Base-by-base conservation (phyloP, 2,888 invertebrate genomes). In the Epirrhoe tristata region DNA sequence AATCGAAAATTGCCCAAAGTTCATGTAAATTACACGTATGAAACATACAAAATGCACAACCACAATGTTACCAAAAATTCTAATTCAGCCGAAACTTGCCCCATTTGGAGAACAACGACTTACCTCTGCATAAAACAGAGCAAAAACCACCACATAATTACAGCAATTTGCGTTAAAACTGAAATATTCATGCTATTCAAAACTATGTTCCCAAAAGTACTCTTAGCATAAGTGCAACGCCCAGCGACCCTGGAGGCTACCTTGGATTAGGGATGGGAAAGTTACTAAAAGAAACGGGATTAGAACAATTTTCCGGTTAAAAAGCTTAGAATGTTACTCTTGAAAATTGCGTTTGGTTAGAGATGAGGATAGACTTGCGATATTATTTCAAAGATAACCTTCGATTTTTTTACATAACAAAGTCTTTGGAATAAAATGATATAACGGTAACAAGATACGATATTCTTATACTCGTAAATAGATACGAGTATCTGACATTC, bases 141-240 rank as follows among this genome's bases (percentile, higher is more conserved):
- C 63, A 64, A 65, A 67, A 68, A 68, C 52, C 55, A 36, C 58
- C 58, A 46, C 51, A 62, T 65, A 61, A 63, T 70, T 65, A 66
- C 34, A 56, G 58, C 60, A 66, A 66, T 68, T 68, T 68, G 62
- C 65, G 56, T 61, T 57, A 56, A 48, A 66, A 53, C 51, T 66
- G 54, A 59, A 63, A 59, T 63, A 64, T 71, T 66, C 58, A 68
- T 66, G 55, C 62, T 63, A 31, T 59, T 60, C 57, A 59, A 63
- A 68, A 67, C 66, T 67, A 62, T 39, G 24, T 58, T 57, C 68
- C 48, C 59, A 1, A 65, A 64, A 69, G 64, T 63, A 67, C 63
- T 59, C 64, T 71, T 67, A 64, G 31, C 54, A 58, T 69, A 67
- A 67, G 67, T 65, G 69, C 69, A 71, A 65, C 55, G 63, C 53